Evolutionary conservation across 2,113 vertebrate species (phyloP).

Genomic region (Lates calcarifer): DNA sequence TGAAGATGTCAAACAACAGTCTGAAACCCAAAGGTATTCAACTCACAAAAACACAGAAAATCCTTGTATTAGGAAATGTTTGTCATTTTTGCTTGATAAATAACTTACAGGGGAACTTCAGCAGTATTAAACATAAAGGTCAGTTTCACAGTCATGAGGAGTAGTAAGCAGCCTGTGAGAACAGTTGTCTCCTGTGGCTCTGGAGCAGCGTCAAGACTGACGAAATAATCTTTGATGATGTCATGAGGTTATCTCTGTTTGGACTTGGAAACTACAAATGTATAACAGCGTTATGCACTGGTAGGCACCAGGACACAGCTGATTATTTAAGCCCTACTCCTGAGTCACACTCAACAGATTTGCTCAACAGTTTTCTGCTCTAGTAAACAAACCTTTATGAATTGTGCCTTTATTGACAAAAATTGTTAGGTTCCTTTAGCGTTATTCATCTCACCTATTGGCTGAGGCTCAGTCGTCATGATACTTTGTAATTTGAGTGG

Average conservation of each 20-base stretch:
- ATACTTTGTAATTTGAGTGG: slow-evolving; percentile 45
- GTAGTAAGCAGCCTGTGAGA: background rate
- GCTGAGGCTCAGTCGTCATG: slow-evolving; percentile 40
- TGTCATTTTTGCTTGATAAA: background rate
- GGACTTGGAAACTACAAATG: background rate
- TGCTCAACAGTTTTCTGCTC: background rate
- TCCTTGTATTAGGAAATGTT: background rate
- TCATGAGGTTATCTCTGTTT: background rate
- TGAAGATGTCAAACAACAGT: no score
- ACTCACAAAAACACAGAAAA: background rate
- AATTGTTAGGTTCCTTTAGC: background rate
- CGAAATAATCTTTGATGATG: background rate
- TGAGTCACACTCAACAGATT: background rate
- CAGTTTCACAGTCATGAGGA: background rate
- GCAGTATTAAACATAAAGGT: background rate
- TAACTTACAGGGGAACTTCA: background rate
- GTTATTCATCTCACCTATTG: slow-evolving; percentile 43
- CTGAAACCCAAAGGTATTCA: background rate
- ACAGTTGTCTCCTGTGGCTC: background rate
- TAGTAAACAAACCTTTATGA: background rate
- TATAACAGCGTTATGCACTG: background rate
- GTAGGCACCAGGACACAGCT: background rate
- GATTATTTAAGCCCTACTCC: background rate
- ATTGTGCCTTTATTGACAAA: background rate
- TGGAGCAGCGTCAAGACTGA: background rate